Base-by-base conservation (phyloP, 2,113 vertebrate species). In the Lipotes vexillifer region DNA sequence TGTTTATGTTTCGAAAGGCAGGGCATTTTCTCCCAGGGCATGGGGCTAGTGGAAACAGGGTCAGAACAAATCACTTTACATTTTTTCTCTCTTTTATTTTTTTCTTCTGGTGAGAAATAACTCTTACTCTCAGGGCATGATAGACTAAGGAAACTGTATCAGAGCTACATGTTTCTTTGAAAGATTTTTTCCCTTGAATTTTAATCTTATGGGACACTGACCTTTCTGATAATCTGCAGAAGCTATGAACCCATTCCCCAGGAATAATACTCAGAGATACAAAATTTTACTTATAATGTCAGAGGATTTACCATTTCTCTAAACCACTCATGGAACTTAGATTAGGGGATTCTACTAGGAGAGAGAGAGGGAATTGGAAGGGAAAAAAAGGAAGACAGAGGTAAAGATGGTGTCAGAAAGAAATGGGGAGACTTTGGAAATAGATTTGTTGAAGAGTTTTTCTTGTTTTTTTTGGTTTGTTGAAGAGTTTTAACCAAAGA, bases 31-130 rank as follows among this genome's bases (percentile, higher is more conserved):
- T 93, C 57, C 63, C 36, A 71, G 92, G 96, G 89, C 68, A 80
- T 44, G 46, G 89, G 89, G 90, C 49, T 91, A 25, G 78, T 77
- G 46, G 95, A 83, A 89, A 93, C 49, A 87, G 95, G 96, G 87
- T 95, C 86, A 93, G 86, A 75, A 97, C 83, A 97, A 96, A 97
- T 94, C 83, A n/a, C 83, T 97, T 96, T 74, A 90, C 57, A 65
- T 95, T 96, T 92, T 86, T 27, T 92, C 61, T 92, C 23, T 92
- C 7, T 72, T 68, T 78, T n/a, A 41, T 61, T 94, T 95, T 84
- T 95, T 96, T 44, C 66, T 94, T 96, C 90, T 86, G 94, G 84
- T 46, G 38, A 96, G 95, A 93, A 97, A 92, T 84, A 89, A 88
- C 93, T 94, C 71, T 63, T 78, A 92, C 33, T 96, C 65, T 33